Evolutionary conservation across 2,113 vertebrate genomes (phyloP).

Genomic region (Nothobranchius furzeri): DNA sequence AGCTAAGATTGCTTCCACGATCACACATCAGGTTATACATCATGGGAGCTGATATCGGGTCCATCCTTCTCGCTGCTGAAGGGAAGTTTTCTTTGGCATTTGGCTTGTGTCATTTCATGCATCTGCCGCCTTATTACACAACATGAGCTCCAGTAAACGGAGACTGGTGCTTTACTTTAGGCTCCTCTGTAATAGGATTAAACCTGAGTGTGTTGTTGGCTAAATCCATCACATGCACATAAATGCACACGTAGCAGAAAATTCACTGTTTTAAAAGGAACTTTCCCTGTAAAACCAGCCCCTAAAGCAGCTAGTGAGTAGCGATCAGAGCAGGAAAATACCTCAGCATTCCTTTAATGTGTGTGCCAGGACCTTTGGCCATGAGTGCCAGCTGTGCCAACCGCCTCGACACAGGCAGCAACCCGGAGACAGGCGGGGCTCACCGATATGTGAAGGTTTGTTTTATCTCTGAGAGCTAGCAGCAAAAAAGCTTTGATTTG

Average conservation of each 20-base stretch:
- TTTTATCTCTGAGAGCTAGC: slow-evolving; percentile 57
- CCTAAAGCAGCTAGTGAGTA: background rate
- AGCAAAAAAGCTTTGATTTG: background rate
- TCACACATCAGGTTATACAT: background rate
- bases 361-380: slow-evolving; percentile 12
- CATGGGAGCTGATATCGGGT: background rate
- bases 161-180: background rate
- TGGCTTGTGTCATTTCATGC: background rate
- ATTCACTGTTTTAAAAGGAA: background rate
- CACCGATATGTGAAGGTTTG: slow-evolving; percentile 36
- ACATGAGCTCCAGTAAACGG: background rate
- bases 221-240: background rate
- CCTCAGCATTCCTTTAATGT: slow-evolving; percentile 3
- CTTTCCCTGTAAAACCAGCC: background rate
- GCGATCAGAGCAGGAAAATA: background rate
- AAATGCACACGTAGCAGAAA: background rate
- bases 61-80: background rate
- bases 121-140: background rate
- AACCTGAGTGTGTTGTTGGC: background rate
- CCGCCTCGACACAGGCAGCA: slow-evolving; percentile 46
- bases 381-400: slow-evolving; percentile 25
- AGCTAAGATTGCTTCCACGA: background rate
- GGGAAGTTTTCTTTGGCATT: background rate
- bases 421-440: slow-evolving; percentile 29
- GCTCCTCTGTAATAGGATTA: background rate